phyloP scores from a whole-genome alignment of 2,888 invertebrate genomes.

The Carterocephalus palaemon region DNA sequence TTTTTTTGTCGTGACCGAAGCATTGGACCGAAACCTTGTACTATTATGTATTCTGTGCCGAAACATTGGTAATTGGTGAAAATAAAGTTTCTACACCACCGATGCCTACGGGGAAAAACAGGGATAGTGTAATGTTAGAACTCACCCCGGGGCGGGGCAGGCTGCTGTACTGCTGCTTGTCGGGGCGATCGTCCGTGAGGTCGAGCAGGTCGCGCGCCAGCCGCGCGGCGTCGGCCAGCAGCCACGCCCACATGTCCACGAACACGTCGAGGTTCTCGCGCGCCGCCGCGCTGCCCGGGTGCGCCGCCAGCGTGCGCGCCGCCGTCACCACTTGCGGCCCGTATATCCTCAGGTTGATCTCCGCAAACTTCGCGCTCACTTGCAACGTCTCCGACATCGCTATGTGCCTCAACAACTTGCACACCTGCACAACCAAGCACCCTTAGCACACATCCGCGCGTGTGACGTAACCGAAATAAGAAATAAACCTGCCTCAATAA shows the following conservation, averaged over 20 bases:
- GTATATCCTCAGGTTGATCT: constrained; percentile 95
- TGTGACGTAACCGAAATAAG: constrained; percentile 7
- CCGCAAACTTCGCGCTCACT: constrained; percentile 97
- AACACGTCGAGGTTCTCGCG: constrained; percentile 98
- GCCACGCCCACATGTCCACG: constrained; percentile 96
- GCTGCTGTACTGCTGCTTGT: constrained; percentile 87
- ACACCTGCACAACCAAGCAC: constrained; percentile 85
- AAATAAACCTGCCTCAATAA: constrained; percentile 88
- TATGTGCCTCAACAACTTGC: constrained; percentile 97
- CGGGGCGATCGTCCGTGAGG: constrained; percentile 80
- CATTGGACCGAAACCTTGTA: no score
- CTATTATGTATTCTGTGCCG: no score
- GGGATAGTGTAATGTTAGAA: no score
- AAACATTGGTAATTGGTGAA: no score
- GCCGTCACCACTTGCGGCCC: constrained; percentile 97
- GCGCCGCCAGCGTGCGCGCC: constrained; percentile 92
- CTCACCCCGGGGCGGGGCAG: constrained; percentile 95
- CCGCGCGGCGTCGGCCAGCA: constrained; percentile 93
- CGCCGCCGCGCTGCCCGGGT: constrained; percentile 96
- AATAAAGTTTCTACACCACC: no score
- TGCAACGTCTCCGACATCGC: constrained; percentile 96
- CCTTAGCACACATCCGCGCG: neutral
- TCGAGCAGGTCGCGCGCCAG: constrained; percentile 94
- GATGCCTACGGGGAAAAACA: no score
- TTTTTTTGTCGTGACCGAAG: no score